Evolutionary conservation across 2,888 invertebrate species (phyloP).

Genomic region (Eueremaeus valkanovi): DNA sequence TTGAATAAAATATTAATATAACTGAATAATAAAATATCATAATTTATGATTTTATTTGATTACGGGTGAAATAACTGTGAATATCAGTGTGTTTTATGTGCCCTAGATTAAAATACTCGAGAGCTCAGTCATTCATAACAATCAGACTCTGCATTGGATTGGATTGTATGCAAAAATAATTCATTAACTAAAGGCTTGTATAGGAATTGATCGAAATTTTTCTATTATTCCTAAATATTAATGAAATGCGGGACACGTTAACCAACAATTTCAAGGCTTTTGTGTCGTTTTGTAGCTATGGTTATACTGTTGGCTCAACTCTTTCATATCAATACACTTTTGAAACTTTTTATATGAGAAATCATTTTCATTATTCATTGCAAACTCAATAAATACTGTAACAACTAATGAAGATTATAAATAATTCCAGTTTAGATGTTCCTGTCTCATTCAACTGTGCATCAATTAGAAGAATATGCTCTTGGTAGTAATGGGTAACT

Average conservation of each 20-base stretch:
- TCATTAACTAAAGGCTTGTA: not conserved
- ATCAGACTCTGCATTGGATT: not conserved
- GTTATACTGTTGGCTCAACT: not conserved
- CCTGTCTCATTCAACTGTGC: too few species aligned
- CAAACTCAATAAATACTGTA: too few species aligned
- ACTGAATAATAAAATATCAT: too few species aligned
- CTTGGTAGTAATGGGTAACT: constrained; percentile 22
- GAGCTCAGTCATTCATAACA: not conserved
- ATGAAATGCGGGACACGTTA: not conserved
- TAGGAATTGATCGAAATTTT: not conserved
- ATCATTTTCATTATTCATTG: too few species aligned
- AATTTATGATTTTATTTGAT: too few species aligned
- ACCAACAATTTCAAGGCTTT: not conserved
- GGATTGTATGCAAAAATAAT: not conserved
- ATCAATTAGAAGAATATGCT: not conserved
- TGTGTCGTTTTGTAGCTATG: not conserved
- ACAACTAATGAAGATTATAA: too few species aligned
- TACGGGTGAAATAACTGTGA: too few species aligned
- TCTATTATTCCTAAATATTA: not conserved
- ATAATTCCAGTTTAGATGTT: too few species aligned
- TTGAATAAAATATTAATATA: too few species aligned
- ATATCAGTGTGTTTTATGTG: too few species aligned
- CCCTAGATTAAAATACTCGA: too few species aligned
- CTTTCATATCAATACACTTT: not conserved
- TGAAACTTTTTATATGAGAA: not conserved